Conservation (phyloP, 2,113 vertebrate genomes). For the Gobiocypris rarus region DNA sequence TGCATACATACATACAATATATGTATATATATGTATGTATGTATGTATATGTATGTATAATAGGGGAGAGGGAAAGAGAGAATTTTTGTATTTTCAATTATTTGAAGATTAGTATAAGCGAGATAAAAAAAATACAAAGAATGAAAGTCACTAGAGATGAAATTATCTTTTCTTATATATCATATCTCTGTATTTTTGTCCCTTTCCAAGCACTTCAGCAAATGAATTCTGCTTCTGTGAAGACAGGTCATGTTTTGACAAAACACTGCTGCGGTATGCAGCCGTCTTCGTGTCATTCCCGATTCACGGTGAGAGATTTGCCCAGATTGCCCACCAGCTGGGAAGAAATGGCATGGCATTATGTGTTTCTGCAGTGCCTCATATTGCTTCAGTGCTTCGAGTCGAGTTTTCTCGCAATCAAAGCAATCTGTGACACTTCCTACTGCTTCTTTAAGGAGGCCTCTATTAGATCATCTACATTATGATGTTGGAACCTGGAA, state of each 20-base stretch:
- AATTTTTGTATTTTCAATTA: too few species aligned
- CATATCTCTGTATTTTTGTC: background rate
- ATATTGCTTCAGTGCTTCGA: conserved; percentile 28
- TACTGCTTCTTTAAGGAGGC: conserved; percentile 34
- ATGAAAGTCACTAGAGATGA: too few species aligned
- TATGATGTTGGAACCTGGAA: conserved; percentile 18
- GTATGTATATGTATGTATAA: too few species aligned
- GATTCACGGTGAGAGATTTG: conserved; percentile 36
- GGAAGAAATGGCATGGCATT: conserved; percentile 50
- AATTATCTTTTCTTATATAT: background rate
- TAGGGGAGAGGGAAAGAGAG: too few species aligned
- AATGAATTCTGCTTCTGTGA: conserved; percentile 17
- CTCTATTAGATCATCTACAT: conserved; percentile 38
- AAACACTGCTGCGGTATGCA: background rate
- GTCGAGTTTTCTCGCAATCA: conserved; percentile 53
- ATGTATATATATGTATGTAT: too few species aligned
- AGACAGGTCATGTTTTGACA: conserved; percentile 45
- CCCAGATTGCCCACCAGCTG: conserved; percentile 56
- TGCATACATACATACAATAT: too few species aligned
- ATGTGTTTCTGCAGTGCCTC: conserved; percentile 16
- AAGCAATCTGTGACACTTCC: conserved; percentile 45
- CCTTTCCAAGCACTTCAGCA: background rate
- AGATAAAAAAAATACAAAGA: too few species aligned
- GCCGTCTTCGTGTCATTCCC: conserved; percentile 29
- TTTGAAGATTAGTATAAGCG: too few species aligned